Conservation (phyloP, 1,140 invertebrate genomes). For the Euwallacea similis region DNA sequence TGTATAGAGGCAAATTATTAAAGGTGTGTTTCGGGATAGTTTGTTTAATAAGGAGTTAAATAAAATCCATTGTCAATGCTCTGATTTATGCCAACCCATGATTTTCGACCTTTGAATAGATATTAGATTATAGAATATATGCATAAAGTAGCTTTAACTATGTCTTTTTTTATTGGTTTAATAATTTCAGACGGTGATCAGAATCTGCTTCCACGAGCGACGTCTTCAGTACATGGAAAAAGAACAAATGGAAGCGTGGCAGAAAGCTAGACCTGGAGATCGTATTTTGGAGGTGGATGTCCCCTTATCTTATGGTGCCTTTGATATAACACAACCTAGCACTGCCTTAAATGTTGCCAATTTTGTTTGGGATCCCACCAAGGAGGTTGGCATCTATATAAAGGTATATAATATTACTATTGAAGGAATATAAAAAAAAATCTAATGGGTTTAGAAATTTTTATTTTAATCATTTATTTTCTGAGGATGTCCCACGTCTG, state of each 20-base stretch:
- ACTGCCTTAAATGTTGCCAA: conserved; percentile 79
- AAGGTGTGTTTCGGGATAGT: conserved; percentile 63
- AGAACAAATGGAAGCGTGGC: conserved; percentile 91
- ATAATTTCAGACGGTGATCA: conserved; percentile 66
- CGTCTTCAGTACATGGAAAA: conserved; percentile 94
- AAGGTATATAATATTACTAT: conserved; percentile 63
- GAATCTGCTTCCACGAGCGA: conserved; percentile 94
- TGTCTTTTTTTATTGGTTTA: not conserved
- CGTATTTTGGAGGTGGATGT: conserved; percentile 92
- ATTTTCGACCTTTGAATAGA: too few relatives aligned
- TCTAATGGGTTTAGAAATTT: too few relatives aligned
- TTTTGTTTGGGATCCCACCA: conserved; percentile 94
- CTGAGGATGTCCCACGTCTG: too few relatives aligned
- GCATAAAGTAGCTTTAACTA: too few relatives aligned
- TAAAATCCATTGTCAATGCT: too few relatives aligned
- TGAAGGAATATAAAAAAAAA: too few relatives aligned
- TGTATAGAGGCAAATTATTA: conserved; percentile 83
- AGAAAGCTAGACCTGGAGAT: conserved; percentile 82
- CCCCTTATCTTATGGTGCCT: conserved; percentile 89
- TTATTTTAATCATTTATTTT: too few relatives aligned
- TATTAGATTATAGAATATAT: too few relatives aligned
- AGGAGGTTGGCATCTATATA: conserved; percentile 92
- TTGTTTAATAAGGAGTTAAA: too few relatives aligned
- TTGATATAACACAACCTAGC: conserved; percentile 76
- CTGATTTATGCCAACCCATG: too few relatives aligned